Conservation (phyloP, 2,113 vertebrate species). For the Taxidea taxus region DNA sequence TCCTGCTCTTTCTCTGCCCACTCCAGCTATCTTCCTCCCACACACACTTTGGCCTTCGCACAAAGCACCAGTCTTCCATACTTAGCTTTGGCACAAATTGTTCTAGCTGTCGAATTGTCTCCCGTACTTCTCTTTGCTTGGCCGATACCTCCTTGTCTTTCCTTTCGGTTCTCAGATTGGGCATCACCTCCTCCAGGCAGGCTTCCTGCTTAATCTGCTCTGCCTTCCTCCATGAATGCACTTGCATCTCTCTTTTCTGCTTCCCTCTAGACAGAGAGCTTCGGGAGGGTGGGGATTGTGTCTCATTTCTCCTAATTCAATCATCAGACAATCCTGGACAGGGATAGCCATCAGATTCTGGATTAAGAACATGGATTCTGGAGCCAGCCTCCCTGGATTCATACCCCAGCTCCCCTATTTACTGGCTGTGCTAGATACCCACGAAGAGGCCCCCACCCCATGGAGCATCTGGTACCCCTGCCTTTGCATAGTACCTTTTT, state of each 20-base stretch:
- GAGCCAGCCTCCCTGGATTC: neutral
- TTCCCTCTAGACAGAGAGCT: neutral
- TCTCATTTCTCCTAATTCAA: neutral
- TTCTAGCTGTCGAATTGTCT: neutral
- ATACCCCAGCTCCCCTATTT: fast-evolving
- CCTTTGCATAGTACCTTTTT: neutral
- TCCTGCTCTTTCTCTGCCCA: neutral
- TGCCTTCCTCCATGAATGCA: neutral
- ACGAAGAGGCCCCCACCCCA: fast-evolving
- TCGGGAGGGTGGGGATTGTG: neutral
- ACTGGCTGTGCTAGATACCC: neutral
- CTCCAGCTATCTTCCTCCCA: neutral
- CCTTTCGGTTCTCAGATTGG: neutral
- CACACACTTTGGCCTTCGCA: neutral
- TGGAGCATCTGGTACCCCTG: no score
- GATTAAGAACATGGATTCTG: neutral
- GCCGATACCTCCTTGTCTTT: neutral
- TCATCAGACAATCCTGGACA: neutral
- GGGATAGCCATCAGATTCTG: neutral
- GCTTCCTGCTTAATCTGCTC: neutral
- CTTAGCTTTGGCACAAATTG: neutral
- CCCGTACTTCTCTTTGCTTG: neutral
- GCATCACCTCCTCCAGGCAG: neutral
- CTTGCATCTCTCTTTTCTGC: neutral
- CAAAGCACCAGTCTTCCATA: neutral